phyloP scores from a whole-genome alignment of 2,113 vertebrate species.

The Callipepla squamata region DNA sequence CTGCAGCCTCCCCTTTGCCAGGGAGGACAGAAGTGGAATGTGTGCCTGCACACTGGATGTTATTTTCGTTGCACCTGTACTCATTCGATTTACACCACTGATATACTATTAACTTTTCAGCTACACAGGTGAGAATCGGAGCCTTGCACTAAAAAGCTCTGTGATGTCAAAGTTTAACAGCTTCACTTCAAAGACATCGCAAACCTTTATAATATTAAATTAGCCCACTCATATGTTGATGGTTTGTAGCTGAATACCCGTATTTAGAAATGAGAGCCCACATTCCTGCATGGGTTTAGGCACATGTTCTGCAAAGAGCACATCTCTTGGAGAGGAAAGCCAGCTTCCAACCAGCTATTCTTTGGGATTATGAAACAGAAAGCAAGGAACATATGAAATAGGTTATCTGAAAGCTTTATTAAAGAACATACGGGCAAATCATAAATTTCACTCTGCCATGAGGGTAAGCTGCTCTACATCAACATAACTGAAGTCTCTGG shows the following conservation, averaged over 20 bases:
- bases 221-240: background rate
- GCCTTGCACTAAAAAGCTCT: background rate
- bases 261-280: background rate
- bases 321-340: background rate
- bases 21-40: background rate
- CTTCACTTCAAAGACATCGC: background rate
- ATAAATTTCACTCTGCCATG: background rate
- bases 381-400: background rate
- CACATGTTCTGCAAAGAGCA: background rate
- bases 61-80: accelerated
- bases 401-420: background rate
- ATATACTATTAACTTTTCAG: background rate
- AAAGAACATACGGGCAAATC: background rate
- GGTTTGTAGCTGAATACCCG: background rate
- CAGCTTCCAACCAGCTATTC: background rate
- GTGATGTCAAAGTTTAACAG: background rate
- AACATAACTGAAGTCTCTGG: background rate
- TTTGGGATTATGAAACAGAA: background rate
- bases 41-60: background rate
- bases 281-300: background rate
- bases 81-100: background rate
- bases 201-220: accelerated
- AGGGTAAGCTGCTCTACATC: background rate
- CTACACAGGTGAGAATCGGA: background rate
- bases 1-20: no score